Evolutionary conservation across 2,113 vertebrate species (phyloP), one percentile per base, ranked within the genome.

Genomic region (Anas platyrhynchos): DNA sequence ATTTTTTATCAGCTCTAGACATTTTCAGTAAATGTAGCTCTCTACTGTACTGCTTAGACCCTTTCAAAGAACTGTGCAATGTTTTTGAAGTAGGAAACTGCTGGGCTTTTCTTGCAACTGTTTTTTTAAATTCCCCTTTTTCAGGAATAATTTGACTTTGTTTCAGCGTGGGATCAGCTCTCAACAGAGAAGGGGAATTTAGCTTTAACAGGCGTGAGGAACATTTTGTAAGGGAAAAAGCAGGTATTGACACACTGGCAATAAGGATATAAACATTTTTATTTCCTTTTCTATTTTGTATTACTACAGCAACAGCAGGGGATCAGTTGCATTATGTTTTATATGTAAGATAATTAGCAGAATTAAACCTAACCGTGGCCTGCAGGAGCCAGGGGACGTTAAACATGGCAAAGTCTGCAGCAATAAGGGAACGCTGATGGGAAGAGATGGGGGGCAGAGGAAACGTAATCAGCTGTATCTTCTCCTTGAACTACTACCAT

Each of bases 261-360:
- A 46, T 78, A 77, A 76, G 83, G 75, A 91, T 31, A 22, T 7
- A 73, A 63, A 34, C 16, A 8, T 16, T 46, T 72, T 63, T 85
- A 93, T 93, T 87, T 20, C 46, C 69, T 96, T 93, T 94, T 92
- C 94, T 97, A 92, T 94, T 93, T 96, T 96, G 84, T 93, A 95
- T 93, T 77, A 96, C 90, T 92, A 48, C 92, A 65, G 93, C 88
- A 74, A 36, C 44, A 48, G 34, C 80, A 77, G 41, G 69, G 69
- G 92, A 94, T 74, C 58, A 25, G 92, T 93, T 93, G 80, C 79
- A 0, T 86, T 94, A 69, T 83, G 65, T 93, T 96, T 96, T 96
- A 23, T 96, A 96, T 96, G 91, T 95, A 95, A 95, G 77, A 61
- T 85, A 93, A 86, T 91, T 77, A 93, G 86, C 68, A 94, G 93